phyloP scores from a whole-genome alignment of 2,888 invertebrate species.

The Perizoma flavofasciatum region DNA sequence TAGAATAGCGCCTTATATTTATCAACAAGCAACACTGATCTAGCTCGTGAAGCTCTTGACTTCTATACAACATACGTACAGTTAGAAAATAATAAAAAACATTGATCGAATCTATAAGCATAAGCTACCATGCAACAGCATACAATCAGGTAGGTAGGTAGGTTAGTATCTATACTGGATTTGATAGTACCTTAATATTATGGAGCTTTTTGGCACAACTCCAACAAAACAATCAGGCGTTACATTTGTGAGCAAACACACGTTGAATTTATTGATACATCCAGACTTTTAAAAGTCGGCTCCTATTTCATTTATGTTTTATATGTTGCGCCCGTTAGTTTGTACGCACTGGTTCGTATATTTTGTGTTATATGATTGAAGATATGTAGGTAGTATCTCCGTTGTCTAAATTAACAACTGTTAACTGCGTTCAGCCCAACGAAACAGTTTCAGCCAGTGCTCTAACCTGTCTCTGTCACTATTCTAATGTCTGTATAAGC shows the following conservation, averaged over 20 bases:
- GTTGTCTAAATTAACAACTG: neutral
- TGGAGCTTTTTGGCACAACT: slow-evolving; percentile 62
- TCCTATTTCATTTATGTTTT: slow-evolving; percentile 59
- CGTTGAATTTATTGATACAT: slow-evolving; percentile 63
- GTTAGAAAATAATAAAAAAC: no score
- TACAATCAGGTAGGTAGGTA: no score
- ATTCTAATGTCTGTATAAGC: no score
- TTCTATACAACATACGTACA: no score
- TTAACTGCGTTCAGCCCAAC: neutral
- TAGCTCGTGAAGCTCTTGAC: neutral
- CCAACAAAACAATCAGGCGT: slow-evolving; percentile 76
- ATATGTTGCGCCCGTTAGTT: slow-evolving; percentile 47
- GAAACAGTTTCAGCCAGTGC: no score
- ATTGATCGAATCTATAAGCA: no score
- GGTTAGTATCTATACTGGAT: slow-evolving; percentile 3
- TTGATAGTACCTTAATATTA: slow-evolving; percentile 9
- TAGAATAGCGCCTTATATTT: slow-evolving; percentile 3
- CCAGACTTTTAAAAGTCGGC: slow-evolving; percentile 62
- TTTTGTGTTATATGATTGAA: neutral
- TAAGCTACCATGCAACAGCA: no score
- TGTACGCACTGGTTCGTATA: slow-evolving; percentile 45
- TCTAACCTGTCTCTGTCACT: no score
- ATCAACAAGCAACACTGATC: slow-evolving; percentile 3
- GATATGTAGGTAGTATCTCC: no score
- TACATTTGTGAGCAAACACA: slow-evolving; percentile 63